Percentiles rank a stretch among this genome's conserved stretches.
These are phyloP conservation scores for Graphium colonna DNA, from an alignment of 2,888 invertebrate genomes.

Conservation along the genomic window DNA sequence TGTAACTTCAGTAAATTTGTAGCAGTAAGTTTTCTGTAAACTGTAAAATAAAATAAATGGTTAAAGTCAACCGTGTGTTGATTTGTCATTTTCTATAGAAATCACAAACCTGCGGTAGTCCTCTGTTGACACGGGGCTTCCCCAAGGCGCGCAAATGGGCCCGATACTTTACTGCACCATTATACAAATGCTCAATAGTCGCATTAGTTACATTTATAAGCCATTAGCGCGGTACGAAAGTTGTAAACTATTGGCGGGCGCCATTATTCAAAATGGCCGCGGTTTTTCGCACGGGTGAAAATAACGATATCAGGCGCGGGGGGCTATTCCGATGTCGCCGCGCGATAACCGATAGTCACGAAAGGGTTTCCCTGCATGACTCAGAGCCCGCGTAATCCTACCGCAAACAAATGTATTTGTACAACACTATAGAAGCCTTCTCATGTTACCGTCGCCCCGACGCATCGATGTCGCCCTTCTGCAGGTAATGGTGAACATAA, in stretches of 20 bases:
- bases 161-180: no score
- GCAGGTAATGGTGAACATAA: no score
- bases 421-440: not conserved
- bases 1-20: no score
- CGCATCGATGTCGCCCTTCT: no score
- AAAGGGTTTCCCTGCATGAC: slow-evolving; percentile 75
- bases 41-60: no score
- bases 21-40: no score
- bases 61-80: no score
- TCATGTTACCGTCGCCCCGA: slow-evolving; percentile 10
- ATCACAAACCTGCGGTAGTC: no score
- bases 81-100: no score
- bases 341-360: slow-evolving; percentile 71
- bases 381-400: slow-evolving; percentile 32
- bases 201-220: slow-evolving; percentile 2
- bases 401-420: slow-evolving; percentile 24
- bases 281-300: slow-evolving; percentile 35
- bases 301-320: slow-evolving; percentile 49
- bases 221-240: slow-evolving; percentile 16
- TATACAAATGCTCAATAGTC: not conserved
- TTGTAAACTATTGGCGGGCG: slow-evolving; percentile 18
- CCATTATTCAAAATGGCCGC: slow-evolving; percentile 26
- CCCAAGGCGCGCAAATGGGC: no score
- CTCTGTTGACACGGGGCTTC: no score
- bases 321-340: slow-evolving; percentile 52